Percentiles rank a stretch among this genome's conserved stretches.
Conservation (phyloP, 2,797 vertebrate species). For the Paramormyrops hopkinsi region DNA sequence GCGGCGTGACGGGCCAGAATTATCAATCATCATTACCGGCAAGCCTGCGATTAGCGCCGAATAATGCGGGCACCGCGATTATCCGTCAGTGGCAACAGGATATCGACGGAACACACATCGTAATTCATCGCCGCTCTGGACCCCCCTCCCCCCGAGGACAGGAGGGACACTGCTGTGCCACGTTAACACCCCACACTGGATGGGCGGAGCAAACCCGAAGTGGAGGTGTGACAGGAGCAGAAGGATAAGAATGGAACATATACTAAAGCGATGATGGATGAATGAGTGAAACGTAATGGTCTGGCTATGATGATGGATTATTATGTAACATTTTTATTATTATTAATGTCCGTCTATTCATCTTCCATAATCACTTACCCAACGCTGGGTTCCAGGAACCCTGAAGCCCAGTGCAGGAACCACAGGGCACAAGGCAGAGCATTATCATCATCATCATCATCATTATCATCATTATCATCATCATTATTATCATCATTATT, state of each 20-base stretch:
- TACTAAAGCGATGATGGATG: neutral
- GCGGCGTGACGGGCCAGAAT: neutral
- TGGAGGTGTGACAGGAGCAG: neutral
- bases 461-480: neutral
- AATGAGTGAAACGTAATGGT: neutral
- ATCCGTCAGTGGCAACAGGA: neutral
- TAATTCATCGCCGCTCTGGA: neutral
- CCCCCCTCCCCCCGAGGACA: neutral
- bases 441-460: neutral
- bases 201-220: neutral
- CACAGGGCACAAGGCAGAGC: neutral
- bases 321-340: neutral
- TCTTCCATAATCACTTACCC: neutral
- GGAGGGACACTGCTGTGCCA: neutral
- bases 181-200: neutral
- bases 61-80: neutral
- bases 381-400: neutral
- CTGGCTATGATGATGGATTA: neutral
- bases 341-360: neutral
- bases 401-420: neutral
- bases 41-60: neutral
- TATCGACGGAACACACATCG: neutral
- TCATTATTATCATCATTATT: neutral
- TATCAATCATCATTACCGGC: conserved; percentile 7
- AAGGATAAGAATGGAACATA: neutral